Conservation (phyloP, 2,797 vertebrate genomes). For the Danio choprae region DNA sequence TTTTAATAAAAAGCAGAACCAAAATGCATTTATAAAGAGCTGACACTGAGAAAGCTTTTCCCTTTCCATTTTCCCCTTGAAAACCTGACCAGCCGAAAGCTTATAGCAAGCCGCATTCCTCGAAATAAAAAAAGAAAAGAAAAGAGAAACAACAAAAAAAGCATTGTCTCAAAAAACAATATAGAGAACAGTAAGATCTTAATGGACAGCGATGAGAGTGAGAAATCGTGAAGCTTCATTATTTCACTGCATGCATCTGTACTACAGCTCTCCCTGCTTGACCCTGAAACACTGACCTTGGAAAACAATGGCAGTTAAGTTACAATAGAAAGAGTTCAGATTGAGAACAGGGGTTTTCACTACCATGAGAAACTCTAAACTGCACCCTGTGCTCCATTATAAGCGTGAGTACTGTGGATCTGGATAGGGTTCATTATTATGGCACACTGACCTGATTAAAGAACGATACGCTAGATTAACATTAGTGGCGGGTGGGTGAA, state of each 20-base stretch:
- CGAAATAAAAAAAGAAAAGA: constrained; percentile 43
- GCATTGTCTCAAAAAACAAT: constrained; percentile 35
- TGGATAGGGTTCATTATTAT: constrained; percentile 8
- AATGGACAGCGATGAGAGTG: constrained; percentile 57
- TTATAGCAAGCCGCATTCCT: constrained; percentile 38
- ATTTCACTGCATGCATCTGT: constrained; percentile 61
- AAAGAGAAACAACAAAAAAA: constrained; percentile 46
- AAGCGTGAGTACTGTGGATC: constrained; percentile 21
- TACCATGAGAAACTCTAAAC: not conserved
- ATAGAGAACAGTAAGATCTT: constrained; percentile 57
- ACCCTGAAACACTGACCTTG: constrained; percentile 19
- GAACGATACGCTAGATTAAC: not conserved
- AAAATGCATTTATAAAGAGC: constrained; percentile 70
- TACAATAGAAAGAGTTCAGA: not conserved
- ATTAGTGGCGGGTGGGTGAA: not conserved
- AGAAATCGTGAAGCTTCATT: constrained; percentile 62
- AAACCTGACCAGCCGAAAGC: constrained; percentile 30
- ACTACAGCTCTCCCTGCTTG: constrained; percentile 37
- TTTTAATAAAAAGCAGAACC: constrained; percentile 72
- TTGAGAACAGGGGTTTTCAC: not conserved
- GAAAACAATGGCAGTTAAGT: not conserved
- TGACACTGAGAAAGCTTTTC: constrained; percentile 66
- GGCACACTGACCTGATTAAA: constrained; percentile 27
- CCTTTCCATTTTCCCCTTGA: constrained; percentile 50
- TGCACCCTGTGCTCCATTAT: not conserved